phyloP scores from a whole-genome alignment of 2,113 vertebrate genomes.

The Coracopsis vasa region DNA sequence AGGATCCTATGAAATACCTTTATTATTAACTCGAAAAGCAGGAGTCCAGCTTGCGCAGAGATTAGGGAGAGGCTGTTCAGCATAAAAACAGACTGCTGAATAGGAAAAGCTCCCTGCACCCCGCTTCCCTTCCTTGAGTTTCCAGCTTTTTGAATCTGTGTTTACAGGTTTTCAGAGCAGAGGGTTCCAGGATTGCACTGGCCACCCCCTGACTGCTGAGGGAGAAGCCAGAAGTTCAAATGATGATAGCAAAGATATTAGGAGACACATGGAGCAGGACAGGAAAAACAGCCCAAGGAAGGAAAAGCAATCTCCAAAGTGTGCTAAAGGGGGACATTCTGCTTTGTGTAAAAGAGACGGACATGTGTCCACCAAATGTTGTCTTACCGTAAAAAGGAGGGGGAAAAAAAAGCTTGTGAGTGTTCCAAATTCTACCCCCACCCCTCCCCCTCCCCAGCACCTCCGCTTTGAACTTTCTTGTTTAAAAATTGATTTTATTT shows the following conservation, averaged over 20 bases:
- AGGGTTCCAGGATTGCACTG: neutral
- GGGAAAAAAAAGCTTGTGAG: accelerated
- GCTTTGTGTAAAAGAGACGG: slow-evolving; percentile 8
- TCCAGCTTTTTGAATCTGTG: neutral
- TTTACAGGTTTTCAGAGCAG: neutral
- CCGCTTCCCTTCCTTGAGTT: neutral
- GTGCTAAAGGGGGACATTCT: neutral
- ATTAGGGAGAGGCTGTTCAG: neutral
- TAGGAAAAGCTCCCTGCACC: neutral
- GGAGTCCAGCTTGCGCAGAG: neutral
- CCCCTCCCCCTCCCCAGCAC: neutral
- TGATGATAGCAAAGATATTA: neutral
- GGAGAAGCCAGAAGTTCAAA: neutral
- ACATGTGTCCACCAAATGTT: slow-evolving; percentile 70
- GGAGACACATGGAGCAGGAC: neutral
- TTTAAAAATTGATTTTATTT: neutral
- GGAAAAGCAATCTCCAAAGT: slow-evolving; percentile 44
- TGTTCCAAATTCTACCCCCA: neutral
- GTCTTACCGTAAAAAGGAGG: neutral
- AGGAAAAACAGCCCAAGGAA: slow-evolving; percentile 44
- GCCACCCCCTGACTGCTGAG: neutral
- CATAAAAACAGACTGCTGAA: neutral
- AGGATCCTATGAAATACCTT: neutral
- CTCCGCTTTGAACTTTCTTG: neutral
- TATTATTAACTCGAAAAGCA: neutral